Conservation (phyloP, 2,888 invertebrate species). For the Galerucella pusilla region DNA sequence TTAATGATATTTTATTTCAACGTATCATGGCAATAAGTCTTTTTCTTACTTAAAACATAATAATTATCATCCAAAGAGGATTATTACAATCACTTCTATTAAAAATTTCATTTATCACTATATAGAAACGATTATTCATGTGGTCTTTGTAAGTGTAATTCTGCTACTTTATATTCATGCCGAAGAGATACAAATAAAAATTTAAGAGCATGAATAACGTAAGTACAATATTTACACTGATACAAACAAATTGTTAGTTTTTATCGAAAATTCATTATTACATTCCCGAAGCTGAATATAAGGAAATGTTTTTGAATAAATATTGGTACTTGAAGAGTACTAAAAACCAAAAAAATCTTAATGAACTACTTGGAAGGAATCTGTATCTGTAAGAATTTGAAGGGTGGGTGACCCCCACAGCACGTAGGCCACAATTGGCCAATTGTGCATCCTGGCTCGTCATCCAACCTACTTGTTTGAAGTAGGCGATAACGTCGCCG, state of each 20-base stretch:
- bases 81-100: constrained; percentile 11
- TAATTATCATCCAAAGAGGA: background rate
- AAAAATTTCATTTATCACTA: constrained; percentile 30
- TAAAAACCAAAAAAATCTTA: too few relatives aligned
- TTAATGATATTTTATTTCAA: background rate
- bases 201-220: constrained; percentile 1
- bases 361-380: too few relatives aligned
- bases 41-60: background rate
- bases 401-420: too few relatives aligned
- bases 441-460: too few relatives aligned
- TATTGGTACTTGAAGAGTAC: too few relatives aligned
- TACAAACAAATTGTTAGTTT: constrained; percentile 10
- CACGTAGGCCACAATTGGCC: too few relatives aligned
- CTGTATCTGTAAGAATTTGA: too few relatives aligned
- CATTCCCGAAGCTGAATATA: too few relatives aligned
- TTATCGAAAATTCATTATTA: too few relatives aligned
- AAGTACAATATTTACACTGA: constrained; percentile 22
- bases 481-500: too few relatives aligned
- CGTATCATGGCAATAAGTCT: background rate
- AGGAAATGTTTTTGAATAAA: too few relatives aligned
- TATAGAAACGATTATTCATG: constrained; percentile 25
- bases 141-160: constrained; percentile 18
- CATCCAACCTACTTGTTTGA: too few relatives aligned
- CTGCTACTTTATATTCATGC: constrained; percentile 28
- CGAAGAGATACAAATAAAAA: constrained; percentile 4